A percentile compares a stretch with the other conserved stretches of the same genome.
Conservation (phyloP, 2,888 invertebrate species). For the Stictocephala bisonia region DNA sequence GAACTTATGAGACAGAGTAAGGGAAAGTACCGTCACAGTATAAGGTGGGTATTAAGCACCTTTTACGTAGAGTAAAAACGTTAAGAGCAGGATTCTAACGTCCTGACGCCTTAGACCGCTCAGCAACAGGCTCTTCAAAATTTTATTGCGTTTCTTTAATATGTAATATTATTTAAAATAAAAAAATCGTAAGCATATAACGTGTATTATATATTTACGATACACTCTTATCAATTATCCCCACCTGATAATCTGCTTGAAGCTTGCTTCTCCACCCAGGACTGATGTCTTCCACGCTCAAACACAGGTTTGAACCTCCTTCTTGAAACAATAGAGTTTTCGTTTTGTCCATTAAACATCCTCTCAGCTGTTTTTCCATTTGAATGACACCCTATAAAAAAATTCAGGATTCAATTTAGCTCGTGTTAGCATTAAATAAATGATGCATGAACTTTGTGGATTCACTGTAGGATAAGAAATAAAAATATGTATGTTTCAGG, state of each 20-base stretch:
- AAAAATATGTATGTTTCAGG: too few species aligned
- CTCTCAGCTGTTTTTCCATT: slow-evolving; percentile 75
- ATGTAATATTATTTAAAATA: background rate
- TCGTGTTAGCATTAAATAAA: too few species aligned
- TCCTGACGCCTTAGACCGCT: too few species aligned
- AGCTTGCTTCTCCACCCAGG: slow-evolving; percentile 90
- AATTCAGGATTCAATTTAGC: too few species aligned
- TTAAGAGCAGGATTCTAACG: too few species aligned
- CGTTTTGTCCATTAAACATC: slow-evolving; percentile 88
- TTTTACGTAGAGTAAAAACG: too few species aligned
- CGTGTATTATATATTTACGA: background rate
- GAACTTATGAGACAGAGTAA: too few species aligned
- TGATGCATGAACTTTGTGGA: too few species aligned
- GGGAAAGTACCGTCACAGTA: too few species aligned
- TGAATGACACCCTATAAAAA: slow-evolving; percentile 67
- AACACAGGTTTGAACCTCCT: slow-evolving; percentile 87
- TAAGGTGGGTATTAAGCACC: too few species aligned
- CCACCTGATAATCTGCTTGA: slow-evolving; percentile 77
- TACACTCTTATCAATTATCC: background rate
- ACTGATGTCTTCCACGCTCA: slow-evolving; percentile 88
- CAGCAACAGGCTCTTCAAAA: too few species aligned
- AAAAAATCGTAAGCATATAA: background rate
- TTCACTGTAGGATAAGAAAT: too few species aligned
- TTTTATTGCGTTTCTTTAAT: background rate
- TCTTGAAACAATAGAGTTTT: slow-evolving; percentile 89